phyloP scores from a whole-genome alignment of 2,888 invertebrate genomes.

The Mesoligia furuncula region DNA sequence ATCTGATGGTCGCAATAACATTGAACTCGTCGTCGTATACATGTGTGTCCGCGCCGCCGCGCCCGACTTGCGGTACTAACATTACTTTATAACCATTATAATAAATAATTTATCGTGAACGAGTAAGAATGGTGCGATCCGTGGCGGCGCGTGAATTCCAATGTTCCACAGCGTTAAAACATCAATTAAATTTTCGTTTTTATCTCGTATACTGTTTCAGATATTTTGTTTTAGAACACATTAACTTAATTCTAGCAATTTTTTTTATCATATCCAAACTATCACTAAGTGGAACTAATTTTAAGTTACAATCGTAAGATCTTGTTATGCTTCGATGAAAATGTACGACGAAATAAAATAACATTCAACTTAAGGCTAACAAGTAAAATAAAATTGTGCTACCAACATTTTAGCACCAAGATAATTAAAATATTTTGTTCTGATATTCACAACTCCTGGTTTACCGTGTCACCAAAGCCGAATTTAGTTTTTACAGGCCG shows the following conservation, averaged over 20 bases:
- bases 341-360: conserved; percentile 76
- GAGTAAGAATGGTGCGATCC: conserved; percentile 66
- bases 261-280: conserved; percentile 75
- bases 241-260: conserved; percentile 85
- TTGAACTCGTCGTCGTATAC: conserved; percentile 89
- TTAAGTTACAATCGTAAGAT: conserved; percentile 62
- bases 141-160: conserved; percentile 79
- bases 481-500: conserved; percentile 14
- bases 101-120: conserved; percentile 75
- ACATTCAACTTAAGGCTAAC: conserved; percentile 70
- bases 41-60: conserved; percentile 83
- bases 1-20: conserved; percentile 90
- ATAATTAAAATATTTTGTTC: conserved; percentile 80
- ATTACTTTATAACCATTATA: conserved; percentile 66
- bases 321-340: conserved; percentile 64
- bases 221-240: conserved; percentile 90
- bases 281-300: conserved; percentile 78
- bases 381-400: conserved; percentile 81
- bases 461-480: conserved; percentile 42
- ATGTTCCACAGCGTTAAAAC: conserved; percentile 81
- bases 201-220: conserved; percentile 90
- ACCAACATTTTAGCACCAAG: conserved; percentile 83
- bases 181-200: conserved; percentile 80
- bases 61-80: conserved; percentile 68
- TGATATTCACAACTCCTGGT: conserved; percentile 83